phyloP scores from a whole-genome alignment of 2,113 vertebrate species.

The Micromys minutus region DNA sequence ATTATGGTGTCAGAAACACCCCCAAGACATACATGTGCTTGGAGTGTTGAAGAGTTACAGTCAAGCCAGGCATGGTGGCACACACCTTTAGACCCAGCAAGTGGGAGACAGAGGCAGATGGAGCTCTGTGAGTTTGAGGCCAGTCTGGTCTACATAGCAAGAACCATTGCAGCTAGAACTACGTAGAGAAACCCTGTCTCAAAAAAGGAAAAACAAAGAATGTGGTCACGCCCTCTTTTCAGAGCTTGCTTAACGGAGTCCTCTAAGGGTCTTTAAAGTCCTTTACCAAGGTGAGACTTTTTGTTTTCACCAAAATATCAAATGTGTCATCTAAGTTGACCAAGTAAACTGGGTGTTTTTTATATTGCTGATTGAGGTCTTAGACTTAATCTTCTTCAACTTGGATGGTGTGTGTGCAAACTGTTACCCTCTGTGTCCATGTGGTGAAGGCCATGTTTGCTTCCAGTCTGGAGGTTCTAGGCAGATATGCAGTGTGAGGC shows the following conservation, averaged over 20 bases:
- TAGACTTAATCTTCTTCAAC: not conserved
- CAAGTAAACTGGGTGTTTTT: constrained; percentile 7
- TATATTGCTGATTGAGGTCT: not conserved
- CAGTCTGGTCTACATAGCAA: not conserved
- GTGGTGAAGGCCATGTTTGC: not conserved
- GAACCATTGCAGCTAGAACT: not conserved
- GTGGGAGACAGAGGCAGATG: not conserved
- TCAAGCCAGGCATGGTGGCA: not conserved
- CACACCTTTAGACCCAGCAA: not conserved
- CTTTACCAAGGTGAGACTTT: not conserved
- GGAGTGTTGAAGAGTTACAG: not conserved
- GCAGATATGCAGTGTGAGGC: not conserved
- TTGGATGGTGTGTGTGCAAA: not conserved
- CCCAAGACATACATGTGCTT: not conserved
- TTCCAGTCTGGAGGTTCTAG: not conserved
- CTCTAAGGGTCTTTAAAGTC: not conserved
- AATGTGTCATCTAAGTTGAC: not conserved
- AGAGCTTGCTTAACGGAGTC: not conserved
- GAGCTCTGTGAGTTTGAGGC: not conserved
- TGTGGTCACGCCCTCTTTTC: not conserved
- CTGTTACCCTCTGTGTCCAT: not conserved
- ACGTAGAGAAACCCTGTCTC: not conserved
- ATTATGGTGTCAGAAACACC: not conserved
- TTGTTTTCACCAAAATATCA: not conserved
- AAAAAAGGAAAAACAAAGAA: not conserved